Evolutionary conservation across 2,888 invertebrate genomes (phyloP), one percentile per base, ranked within the genome.

Genomic region (Rhingia campestris): DNA sequence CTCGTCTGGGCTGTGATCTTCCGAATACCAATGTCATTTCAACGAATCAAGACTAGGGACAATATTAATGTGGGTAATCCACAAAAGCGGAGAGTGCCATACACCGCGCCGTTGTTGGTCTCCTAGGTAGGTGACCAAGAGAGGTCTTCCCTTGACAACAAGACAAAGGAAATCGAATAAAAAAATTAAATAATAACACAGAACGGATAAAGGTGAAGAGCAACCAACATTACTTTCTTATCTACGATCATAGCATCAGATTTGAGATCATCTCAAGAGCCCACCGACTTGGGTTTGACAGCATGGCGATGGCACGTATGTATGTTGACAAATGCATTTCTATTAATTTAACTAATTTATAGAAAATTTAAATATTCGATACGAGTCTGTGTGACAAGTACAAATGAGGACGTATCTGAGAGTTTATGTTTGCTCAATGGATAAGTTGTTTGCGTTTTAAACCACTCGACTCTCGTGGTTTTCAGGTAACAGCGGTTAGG

Each of bases 271-370:
- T 75, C 74, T 59, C 30, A 32, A 51, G 9, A 14, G 63, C 30
- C 64, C 64, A 70, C 63, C 53, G 56, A 41, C 12, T 30, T 51
- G n/a, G 53, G 30, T 10, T 41, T 58, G 61, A 45, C 41, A 54
- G 49, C 41, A 53, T 30, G 32, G 45, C 58, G 49, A 70, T 58
- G 49, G 64, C 84, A 75, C 74, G 70, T 59, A 75, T 69, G 70
- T 59, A 75, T 54, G 79, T 66, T 84, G 84, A 84, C 84, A 84
- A 84, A 84, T 84, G 84, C 73, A 70, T 74, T 84, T 84, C 84
- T 84, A 84, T 84, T 84, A 84, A 80, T 84, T 80, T 61, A 69
- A 80, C 84, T 80, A 80, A 84, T 80, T 84, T 84, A 80, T 35
- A 43, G 63, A 51, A 72, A 69, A 77, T 64, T 77, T 82, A 69